A percentile compares a stretch with the other conserved stretches of the same genome.
phyloP scores from a whole-genome alignment of 2,888 invertebrate species.

The Dynastes tityus region DNA sequence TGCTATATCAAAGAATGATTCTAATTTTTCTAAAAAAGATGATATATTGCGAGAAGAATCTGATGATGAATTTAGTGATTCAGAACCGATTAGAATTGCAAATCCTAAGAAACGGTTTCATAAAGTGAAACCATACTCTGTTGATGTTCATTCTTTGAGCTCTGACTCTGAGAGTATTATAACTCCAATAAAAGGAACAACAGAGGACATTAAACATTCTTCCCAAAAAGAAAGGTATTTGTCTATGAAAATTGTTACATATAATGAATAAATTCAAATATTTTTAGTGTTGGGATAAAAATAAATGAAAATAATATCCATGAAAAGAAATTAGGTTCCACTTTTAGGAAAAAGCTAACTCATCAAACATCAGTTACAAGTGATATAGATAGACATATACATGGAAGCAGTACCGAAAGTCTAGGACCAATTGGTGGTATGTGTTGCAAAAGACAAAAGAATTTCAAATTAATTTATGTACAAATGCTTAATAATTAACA shows the following conservation, averaged over 20 bases:
- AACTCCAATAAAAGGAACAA: slow-evolving; percentile 76
- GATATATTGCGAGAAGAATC: slow-evolving; percentile 65
- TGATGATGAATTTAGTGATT: slow-evolving; percentile 64
- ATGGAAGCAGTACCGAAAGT: slow-evolving; percentile 87
- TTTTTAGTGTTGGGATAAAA: slow-evolving; percentile 22
- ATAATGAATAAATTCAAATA: neutral
- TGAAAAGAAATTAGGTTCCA: slow-evolving; percentile 43
- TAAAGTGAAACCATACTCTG: slow-evolving; percentile 56
- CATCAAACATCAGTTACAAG: slow-evolving; percentile 71
- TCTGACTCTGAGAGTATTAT: slow-evolving; percentile 83
- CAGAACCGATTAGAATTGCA: slow-evolving; percentile 58
- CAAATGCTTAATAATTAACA: too few relatives aligned
- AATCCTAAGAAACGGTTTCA: slow-evolving; percentile 59
- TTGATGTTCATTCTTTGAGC: slow-evolving; percentile 77
- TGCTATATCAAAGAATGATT: slow-evolving; percentile 62
- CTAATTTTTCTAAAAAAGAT: slow-evolving; percentile 56
- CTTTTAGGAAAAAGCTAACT: slow-evolving; percentile 56
- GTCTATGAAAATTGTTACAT: neutral
- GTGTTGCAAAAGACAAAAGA: neutral
- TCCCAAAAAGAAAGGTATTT: slow-evolving; percentile 77
- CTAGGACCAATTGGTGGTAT: slow-evolving; percentile 71
- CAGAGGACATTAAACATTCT: slow-evolving; percentile 66
- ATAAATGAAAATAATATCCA: slow-evolving; percentile 16
- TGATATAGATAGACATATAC: slow-evolving; percentile 76
- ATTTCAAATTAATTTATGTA: too few relatives aligned